Base-by-base conservation (phyloP, 2,888 invertebrate genomes). In the Leucophenga maculata region DNA sequence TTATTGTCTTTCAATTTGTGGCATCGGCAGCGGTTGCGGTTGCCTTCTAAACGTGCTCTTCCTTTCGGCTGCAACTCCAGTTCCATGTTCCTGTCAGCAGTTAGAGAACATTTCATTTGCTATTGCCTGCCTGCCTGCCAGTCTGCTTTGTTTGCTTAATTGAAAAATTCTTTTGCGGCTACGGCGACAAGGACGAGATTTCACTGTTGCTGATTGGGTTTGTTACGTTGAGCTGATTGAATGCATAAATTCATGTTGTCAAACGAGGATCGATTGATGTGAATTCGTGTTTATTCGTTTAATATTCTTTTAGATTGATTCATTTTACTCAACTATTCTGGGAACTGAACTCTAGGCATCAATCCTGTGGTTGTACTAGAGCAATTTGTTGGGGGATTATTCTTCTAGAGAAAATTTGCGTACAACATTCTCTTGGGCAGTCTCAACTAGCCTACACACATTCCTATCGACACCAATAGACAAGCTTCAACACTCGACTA, bases 1-100 rank as follows among this genome's bases (percentile, higher is more conserved):
- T 86, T 85, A 85, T 86, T 85, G 85, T 85, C 84, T 85, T 84
- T 85, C 84, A 84, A 85, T 86, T 86, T 84, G 85, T 74, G 80
- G 79, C 78, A 39, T 39, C 39, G 39, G 11, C 39, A 39, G 39
- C 39, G 39, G 39, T 32, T 75, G 74, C n/a, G n/a, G n/a, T 72
- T 72, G 70, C 69, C 32, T 60, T 60, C 60, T 60, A 60, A 60
- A 39, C 60, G 39, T 60, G 39, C 26, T n/a, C n/a, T 26, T 26
- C 26, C 26, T 26, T 26, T 26, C 26, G n/a, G 32, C 59, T 32
- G 18, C 39, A 18, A 11, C 39, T n/a, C 16, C 18, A 9, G 9
- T 13, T 54, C 54, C 54, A 14, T 16, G 14, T 11, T 16, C 9
- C 20, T 20, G 52, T 16, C 52, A 11, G 52, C 18, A 16, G 48